Percentiles rank a stretch among this genome's conserved stretches.
These are phyloP conservation scores for Notolepis coatsorum DNA, from an alignment of 2,797 vertebrate species.

Conservation along the genomic window DNA sequence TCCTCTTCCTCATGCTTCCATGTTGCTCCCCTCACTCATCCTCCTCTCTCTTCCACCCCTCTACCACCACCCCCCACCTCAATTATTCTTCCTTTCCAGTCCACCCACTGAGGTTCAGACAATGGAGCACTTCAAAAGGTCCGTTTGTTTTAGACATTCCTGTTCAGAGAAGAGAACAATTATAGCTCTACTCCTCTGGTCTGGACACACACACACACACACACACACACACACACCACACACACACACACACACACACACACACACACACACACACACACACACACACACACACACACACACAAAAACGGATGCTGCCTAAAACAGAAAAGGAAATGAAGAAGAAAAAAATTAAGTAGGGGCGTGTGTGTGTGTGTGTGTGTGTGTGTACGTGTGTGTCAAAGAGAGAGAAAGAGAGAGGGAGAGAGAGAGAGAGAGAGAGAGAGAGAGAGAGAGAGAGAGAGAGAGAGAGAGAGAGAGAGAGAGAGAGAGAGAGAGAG, in stretches of 20 bases:
- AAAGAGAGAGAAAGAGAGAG: no score
- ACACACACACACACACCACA: no score
- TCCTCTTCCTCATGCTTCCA: slow-evolving; percentile 29
- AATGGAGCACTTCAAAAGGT: slow-evolving; percentile 79
- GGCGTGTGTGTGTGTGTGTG: no score
- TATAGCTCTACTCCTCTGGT: slow-evolving; percentile 73
- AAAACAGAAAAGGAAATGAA: slow-evolving; percentile 75
- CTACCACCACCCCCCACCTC: neutral
- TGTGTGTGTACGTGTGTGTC: no score
- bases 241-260: no score
- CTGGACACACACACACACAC: no score
- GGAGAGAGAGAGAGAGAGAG: no score
- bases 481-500: slow-evolving; percentile 20
- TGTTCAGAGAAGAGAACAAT: slow-evolving; percentile 68
- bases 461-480: no score
- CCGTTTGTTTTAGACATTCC: slow-evolving; percentile 74
- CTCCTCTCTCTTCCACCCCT: neutral
- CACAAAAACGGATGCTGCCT: slow-evolving; percentile 72
- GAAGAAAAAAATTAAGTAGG: no score
- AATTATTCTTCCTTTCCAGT: neutral
- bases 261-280: no score
- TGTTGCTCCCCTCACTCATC: neutral
- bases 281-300: no score
- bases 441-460: no score
- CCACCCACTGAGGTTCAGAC: slow-evolving; percentile 71